Evolutionary conservation across 2,113 vertebrate species (phyloP).

Genomic region (Vombatus ursinus): DNA sequence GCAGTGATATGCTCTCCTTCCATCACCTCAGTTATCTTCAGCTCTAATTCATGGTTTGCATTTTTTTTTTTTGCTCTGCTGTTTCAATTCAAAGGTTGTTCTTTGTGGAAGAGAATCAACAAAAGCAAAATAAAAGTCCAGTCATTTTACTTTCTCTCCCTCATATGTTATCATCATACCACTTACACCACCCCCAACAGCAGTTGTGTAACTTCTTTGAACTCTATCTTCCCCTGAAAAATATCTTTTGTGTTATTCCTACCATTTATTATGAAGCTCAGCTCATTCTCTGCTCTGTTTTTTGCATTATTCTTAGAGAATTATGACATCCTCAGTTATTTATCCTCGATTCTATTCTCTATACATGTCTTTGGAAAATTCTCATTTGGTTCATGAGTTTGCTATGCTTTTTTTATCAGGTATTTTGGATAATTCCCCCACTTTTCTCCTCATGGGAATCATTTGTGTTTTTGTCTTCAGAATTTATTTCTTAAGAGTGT

Average conservation of each 20-base stretch:
- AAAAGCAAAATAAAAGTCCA: not conserved
- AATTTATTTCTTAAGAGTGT: not conserved
- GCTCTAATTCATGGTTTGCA: not conserved
- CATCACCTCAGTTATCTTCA: not conserved
- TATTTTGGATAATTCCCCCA: not conserved
- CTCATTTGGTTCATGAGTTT: not conserved
- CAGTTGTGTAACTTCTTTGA: not conserved
- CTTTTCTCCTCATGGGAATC: not conserved
- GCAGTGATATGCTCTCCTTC: not conserved
- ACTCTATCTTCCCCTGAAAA: not conserved
- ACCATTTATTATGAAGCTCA: not conserved
- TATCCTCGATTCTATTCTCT: not conserved
- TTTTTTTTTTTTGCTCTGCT: not conserved
- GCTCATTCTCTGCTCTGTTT: not conserved
- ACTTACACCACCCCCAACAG: not conserved
- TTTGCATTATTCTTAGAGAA: not conserved
- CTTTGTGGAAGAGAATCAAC: not conserved
- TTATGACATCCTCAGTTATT: not conserved
- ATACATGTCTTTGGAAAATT: not conserved
- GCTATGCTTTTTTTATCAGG: not conserved
- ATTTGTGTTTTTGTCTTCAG: not conserved
- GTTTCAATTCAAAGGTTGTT: not conserved
- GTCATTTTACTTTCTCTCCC: not conserved
- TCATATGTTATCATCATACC: not conserved
- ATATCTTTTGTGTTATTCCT: not conserved